Conservation (phyloP, 2,888 invertebrate genomes). For the Panorpa germanica region DNA sequence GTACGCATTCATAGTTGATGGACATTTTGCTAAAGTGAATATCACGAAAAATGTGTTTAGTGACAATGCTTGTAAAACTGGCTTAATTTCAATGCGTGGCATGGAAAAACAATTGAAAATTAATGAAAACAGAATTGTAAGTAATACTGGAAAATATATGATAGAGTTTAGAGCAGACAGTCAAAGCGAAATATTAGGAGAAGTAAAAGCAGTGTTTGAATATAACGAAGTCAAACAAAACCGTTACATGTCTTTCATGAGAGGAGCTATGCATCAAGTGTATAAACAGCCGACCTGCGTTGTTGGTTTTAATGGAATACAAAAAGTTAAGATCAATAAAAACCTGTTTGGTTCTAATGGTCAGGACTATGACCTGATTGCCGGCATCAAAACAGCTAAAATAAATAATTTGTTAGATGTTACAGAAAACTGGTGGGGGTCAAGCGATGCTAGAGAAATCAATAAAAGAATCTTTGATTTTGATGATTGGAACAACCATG, state of each 20-base stretch:
- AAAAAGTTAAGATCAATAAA: slow-evolving; percentile 76
- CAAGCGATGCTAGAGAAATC: slow-evolving; percentile 50
- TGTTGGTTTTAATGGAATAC: slow-evolving; percentile 83
- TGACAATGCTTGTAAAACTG: slow-evolving; percentile 65
- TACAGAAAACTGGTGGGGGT: slow-evolving; percentile 95
- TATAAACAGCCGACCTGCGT: slow-evolving; percentile 55
- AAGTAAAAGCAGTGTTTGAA: slow-evolving; percentile 60
- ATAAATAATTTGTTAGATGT: slow-evolving; percentile 76
- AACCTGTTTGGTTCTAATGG: slow-evolving; percentile 75
- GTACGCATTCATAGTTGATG: slow-evolving; percentile 72
- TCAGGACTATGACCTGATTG: slow-evolving; percentile 77
- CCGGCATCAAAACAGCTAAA: slow-evolving; percentile 77
- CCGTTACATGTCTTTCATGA: slow-evolving; percentile 24
- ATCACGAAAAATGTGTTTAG: slow-evolving; percentile 70
- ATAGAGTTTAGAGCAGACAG: slow-evolving; percentile 78
- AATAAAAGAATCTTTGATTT: slow-evolving; percentile 84
- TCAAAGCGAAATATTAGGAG: slow-evolving; percentile 81
- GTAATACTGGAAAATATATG: slow-evolving; percentile 66
- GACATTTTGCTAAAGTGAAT: slow-evolving; percentile 83
- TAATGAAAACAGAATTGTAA: slow-evolving; percentile 56
- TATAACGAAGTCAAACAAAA: slow-evolving; percentile 64
- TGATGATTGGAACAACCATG: slow-evolving; percentile 98
- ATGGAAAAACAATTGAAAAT: slow-evolving; percentile 94
- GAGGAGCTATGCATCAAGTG: slow-evolving; percentile 15
- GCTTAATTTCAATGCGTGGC: slow-evolving; percentile 65